Evolutionary conservation across 2,113 vertebrate species (phyloP), one percentile per base, ranked within the genome.

Genomic region (Pongo pygmaeus): DNA sequence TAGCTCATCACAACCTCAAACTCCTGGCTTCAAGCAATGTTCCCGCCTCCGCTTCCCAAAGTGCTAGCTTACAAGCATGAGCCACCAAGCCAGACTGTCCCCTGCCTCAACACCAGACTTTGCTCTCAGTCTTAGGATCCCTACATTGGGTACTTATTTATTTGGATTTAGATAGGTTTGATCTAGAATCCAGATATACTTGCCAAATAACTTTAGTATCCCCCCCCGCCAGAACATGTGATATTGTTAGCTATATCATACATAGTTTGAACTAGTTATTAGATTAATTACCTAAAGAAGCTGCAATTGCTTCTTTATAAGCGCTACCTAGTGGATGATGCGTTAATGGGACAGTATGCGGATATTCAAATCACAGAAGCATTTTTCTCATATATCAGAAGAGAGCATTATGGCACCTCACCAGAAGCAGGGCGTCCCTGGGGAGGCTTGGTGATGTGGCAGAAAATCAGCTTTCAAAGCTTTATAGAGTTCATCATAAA

Each of bases 401-500:
- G 78, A 77, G 38, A 50, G 25, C 48, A 12, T 57, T 20, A 0
- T 6, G 30, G 18, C 8, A n/a, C 23, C 59, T 83, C 20, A 25
- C n/a, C 5, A 95, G 81, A 80, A 89, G 50, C 48, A 61, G 32
- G 52, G 83, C 11, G 5, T 46, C 23, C 55, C 70, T 57, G 61
- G 48, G 23, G 52, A 64, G n/a, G 52, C 17, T 83, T 80, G 67
- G 52, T 74, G 69, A 83, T n/a, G 89, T 61, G 30, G 97, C 75
- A 72, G 78, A 50, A 90, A 67, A 52, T 52, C 32, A 57, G 52
- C 52, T 91, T 97, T 91, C 40, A 80, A 10, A 59, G 92, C 43
- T 59, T 80, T 84, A 46, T 81, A 55, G 75, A 96, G 32, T 61
- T 46, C 57, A 23, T 95, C 10, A 32, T 93, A 50, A 96, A 91